Percentiles rank a stretch among this genome's conserved stretches.
Conservation (phyloP, 2,113 vertebrate species). For the Sardina pilchardus region DNA sequence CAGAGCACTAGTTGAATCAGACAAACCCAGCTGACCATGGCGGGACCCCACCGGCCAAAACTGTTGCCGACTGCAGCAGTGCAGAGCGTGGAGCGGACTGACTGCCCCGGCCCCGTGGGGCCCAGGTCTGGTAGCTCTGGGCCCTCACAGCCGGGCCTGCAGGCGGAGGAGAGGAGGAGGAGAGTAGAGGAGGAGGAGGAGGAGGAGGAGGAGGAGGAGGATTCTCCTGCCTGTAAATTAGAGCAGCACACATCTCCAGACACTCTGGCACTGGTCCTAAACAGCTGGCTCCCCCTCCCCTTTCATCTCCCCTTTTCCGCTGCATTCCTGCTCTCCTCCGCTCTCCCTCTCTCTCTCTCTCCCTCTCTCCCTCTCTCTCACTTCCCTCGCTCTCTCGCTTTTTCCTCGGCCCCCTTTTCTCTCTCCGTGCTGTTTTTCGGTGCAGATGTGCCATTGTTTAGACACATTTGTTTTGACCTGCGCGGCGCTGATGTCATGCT, state of each 20-base stretch:
- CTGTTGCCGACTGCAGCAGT: neutral
- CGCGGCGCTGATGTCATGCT: constrained; percentile 68
- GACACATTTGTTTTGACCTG: constrained; percentile 70
- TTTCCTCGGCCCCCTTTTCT: constrained; percentile 17
- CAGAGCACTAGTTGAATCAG: neutral
- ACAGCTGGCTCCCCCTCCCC: constrained; percentile 65
- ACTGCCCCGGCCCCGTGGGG: neutral
- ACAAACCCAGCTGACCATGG: neutral
- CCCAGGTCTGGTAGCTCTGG: neutral
- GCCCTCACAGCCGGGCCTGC: neutral
- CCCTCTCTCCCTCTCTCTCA: neutral
- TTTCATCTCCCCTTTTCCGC: constrained; percentile 61
- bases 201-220: constrained; percentile 33
- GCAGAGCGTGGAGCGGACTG: neutral
- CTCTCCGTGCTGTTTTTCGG: constrained; percentile 47
- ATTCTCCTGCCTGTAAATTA: constrained; percentile 69
- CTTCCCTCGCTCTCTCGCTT: constrained; percentile 12
- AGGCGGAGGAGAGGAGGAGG: constrained; percentile 8
- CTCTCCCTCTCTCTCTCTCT: constrained; percentile 12
- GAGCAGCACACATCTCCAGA: constrained; percentile 62
- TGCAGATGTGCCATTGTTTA: constrained; percentile 76
- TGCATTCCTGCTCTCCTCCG: constrained; percentile 56
- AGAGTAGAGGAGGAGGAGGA: neutral
- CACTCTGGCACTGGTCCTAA: constrained; percentile 62
- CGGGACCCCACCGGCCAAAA: neutral